A percentile compares a stretch with the other conserved stretches of the same genome.
Evolutionary conservation across 2,888 invertebrate genomes (phyloP).

Genomic region (Scaptomyza caliginosa): DNA sequence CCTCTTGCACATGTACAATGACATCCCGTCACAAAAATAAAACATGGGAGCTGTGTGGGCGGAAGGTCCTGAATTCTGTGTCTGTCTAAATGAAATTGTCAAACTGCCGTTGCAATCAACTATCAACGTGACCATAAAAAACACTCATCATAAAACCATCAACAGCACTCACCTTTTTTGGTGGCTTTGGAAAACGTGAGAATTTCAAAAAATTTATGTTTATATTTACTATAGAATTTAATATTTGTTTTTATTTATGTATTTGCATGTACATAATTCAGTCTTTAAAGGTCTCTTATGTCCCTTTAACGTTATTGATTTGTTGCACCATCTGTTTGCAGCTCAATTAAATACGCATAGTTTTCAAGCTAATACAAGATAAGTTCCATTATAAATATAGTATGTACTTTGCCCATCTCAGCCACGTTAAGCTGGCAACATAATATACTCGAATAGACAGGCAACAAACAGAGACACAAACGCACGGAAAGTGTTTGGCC

Average conservation of each 20-base stretch:
- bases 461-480: slow-evolving; percentile 5
- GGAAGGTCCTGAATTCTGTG: background rate
- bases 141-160: slow-evolving; percentile 12
- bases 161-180: background rate
- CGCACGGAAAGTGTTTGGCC: slow-evolving; percentile 56
- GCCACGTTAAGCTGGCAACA: slow-evolving; percentile 63
- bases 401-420: slow-evolving; percentile 39
- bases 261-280: background rate
- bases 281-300: background rate
- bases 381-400: slow-evolving; percentile 37
- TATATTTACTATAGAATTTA: background rate
- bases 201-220: background rate
- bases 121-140: slow-evolving; percentile 31
- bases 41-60: background rate
- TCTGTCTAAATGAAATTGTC: slow-evolving; percentile 51
- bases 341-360: slow-evolving; percentile 62
- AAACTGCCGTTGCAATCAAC: slow-evolving; percentile 33
- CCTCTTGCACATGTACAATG: slow-evolving; percentile 57
- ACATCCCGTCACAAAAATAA: slow-evolving; percentile 29
- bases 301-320: slow-evolving; percentile 10
- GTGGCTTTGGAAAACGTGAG: slow-evolving; percentile 19
- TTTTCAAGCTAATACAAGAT: slow-evolving; percentile 47
- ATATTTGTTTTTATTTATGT: background rate
- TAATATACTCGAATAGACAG: slow-evolving; percentile 44
- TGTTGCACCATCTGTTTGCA: slow-evolving; percentile 2